Evolutionary conservation across 2,797 vertebrate genomes (phyloP).

Genomic region (Sphenodon punctatus): DNA sequence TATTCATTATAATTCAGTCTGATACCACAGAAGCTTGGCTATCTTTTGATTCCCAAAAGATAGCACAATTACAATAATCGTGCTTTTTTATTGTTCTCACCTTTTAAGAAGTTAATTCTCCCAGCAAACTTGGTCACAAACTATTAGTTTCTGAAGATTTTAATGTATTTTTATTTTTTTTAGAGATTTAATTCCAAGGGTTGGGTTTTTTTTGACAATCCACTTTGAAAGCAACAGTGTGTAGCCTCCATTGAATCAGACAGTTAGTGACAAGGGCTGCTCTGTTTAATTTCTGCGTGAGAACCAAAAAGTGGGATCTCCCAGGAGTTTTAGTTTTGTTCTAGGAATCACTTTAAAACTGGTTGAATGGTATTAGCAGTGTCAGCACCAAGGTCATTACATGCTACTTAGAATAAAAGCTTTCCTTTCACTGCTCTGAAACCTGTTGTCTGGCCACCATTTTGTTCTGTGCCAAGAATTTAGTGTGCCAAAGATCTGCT

Average conservation of each 20-base stretch:
- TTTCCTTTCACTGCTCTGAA: slow-evolving; percentile 21
- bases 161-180: not conserved
- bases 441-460: not conserved
- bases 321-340: slow-evolving; percentile 21
- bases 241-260: not conserved
- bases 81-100: too few relatives aligned
- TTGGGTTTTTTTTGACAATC: not conserved
- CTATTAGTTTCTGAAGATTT: not conserved
- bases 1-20: too few relatives aligned
- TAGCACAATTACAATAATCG: too few relatives aligned
- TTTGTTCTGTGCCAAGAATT: slow-evolving; percentile 44
- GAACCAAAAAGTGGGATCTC: slow-evolving; percentile 10
- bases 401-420: slow-evolving; percentile 39
- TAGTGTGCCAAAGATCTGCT: not conserved
- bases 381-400: slow-evolving; percentile 18
- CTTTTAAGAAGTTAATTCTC: not conserved
- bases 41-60: too few relatives aligned
- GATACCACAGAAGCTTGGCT: too few relatives aligned
- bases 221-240: not conserved
- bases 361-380: slow-evolving; percentile 23
- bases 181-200: not conserved
- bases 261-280: not conserved
- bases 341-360: slow-evolving; percentile 36
- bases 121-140: not conserved
- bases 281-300: slow-evolving; percentile 6